Evolutionary conservation across 2,797 vertebrate species (phyloP), one percentile per base, ranked within the genome.

Genomic region (Smutsia gigantea): DNA sequence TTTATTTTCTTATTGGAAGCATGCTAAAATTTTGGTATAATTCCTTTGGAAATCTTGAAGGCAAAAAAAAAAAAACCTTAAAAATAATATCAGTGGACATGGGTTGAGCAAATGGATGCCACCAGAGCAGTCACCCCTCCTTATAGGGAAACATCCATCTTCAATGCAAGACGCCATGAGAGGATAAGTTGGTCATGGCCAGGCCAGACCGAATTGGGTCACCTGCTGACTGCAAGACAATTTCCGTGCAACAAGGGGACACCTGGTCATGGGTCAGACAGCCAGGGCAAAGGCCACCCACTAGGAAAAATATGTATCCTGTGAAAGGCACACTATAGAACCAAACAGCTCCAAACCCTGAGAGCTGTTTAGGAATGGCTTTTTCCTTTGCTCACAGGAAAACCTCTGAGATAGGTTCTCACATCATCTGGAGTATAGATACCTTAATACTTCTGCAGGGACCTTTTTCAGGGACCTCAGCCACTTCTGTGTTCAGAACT

Each of bases 51-150:
- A 42, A 8, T 71, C 23, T 42, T 42, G 12, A 71, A 21, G 42
- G 68, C 23, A 71, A 25, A 37, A 69, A 39, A 21, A 39, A 71
- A 42, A 71, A 13, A 21, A n/a, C 23, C 23, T 7, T 27, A 25
- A 34, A 42, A 71, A 27, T 42, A 42, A 14, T 71, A 19, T 42
- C 37, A 42, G 37, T 23, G 13, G 68, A 59, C 57, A 59, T 7
- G 4, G 57, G 21, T 21, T 5, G 10, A 25, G 57, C 46, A 46
- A 46, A 10, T 59, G 25, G 27, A 10, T 23, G 25, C 21, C 10
- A 59, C 57, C 7, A 59, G 25, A 59, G 21, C 23, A 0, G 21
- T 39, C 12, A 1, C 23, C 11, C 25, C 37, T 6, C 6, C 6
- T 1, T 42, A 27, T 23, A 4, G 68, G 23, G 68, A 42, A 2